Evolutionary conservation across 2,113 vertebrate species (phyloP).

Genomic region (Sciurus niger): DNA sequence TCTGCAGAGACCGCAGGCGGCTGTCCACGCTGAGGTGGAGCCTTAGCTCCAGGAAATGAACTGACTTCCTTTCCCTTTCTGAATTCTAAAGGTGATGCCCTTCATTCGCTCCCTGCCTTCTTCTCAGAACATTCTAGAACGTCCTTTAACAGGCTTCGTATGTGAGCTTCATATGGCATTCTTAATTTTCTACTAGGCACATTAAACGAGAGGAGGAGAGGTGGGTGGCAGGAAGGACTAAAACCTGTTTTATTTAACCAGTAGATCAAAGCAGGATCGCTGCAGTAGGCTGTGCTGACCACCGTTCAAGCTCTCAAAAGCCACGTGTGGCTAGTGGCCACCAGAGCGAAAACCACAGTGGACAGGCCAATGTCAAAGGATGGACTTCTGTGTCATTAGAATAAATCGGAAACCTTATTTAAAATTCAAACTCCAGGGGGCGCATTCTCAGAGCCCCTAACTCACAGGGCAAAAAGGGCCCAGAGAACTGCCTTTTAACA

Average conservation of each 20-base stretch:
- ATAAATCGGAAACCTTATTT: not conserved
- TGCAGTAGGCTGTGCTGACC: not conserved
- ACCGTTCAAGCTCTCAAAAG: not conserved
- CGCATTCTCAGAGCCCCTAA: not conserved
- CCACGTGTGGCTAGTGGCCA: not conserved
- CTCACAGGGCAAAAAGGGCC: not conserved
- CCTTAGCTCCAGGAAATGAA: constrained; percentile 63
- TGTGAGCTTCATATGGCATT: not conserved
- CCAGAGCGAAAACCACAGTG: not conserved
- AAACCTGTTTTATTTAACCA: constrained; percentile 4
- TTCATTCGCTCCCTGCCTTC: not conserved
- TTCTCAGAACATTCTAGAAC: constrained; percentile 7
- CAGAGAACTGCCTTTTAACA: not conserved
- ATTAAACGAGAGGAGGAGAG: constrained; percentile 5
- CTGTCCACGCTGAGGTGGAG: constrained; percentile 68
- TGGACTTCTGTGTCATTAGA: not conserved
- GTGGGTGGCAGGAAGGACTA: not conserved
- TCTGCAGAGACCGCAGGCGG: constrained; percentile 63
- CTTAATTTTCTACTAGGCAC: not conserved
- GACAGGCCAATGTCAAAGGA: not conserved
- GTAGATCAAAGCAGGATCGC: not conserved
- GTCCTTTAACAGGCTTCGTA: not conserved
- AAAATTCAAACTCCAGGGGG: not conserved
- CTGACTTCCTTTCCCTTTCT: constrained; percentile 12
- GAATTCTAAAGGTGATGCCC: constrained; percentile 48